These are phyloP conservation scores for Fregata magnificens DNA, from an alignment of 2,113 vertebrate genomes.

Conservation along the genomic window DNA sequence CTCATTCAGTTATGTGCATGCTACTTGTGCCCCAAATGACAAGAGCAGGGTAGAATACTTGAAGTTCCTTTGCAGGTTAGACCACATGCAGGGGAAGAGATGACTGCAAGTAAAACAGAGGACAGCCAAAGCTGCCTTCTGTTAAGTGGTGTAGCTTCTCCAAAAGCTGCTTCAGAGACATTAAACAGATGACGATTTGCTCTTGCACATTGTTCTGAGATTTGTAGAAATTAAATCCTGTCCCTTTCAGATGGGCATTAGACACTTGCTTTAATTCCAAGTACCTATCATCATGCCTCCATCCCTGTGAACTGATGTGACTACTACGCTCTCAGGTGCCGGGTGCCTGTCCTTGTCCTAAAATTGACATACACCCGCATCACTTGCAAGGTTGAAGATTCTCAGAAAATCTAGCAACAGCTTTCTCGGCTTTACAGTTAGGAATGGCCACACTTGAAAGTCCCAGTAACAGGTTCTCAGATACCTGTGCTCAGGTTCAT, in stretches of 20 bases:
- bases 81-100: background rate
- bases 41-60: background rate
- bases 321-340: background rate
- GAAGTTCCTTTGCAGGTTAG: background rate
- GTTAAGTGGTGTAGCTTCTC: background rate
- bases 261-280: background rate
- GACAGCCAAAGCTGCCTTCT: background rate
- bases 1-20: background rate
- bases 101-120: background rate
- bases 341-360: background rate
- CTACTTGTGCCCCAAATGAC: background rate
- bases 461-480: background rate
- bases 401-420: background rate
- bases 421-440: background rate
- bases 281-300: background rate
- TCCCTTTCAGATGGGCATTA: background rate
- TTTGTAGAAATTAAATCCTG: background rate
- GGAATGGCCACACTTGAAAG: background rate
- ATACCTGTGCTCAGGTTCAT: background rate
- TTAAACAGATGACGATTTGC: background rate
- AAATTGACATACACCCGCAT: background rate
- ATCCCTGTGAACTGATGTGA: background rate
- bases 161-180: background rate
- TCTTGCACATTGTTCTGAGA: background rate
- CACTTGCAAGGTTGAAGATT: background rate